Percentiles rank a stretch among this genome's conserved stretches.
These are phyloP conservation scores for Chionomys nivalis DNA, from an alignment of 2,113 vertebrate species.

Conservation along the genomic window DNA sequence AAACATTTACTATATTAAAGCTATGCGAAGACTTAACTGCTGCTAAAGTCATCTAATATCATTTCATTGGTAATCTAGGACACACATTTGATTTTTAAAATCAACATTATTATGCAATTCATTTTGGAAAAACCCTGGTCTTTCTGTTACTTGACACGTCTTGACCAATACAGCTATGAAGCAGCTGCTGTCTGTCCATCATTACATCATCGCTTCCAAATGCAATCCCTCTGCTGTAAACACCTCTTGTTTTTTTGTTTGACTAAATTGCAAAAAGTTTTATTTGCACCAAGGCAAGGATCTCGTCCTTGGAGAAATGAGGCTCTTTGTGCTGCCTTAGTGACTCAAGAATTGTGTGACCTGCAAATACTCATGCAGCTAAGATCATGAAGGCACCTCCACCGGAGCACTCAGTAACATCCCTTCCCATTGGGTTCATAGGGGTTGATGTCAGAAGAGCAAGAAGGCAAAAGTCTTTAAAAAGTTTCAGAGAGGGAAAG, in stretches of 20 bases:
- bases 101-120: slow-evolving; percentile 25
- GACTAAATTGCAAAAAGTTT: slow-evolving; percentile 37
- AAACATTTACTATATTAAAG: slow-evolving; percentile 54
- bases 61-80: slow-evolving; percentile 41
- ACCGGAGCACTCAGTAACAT: not conserved
- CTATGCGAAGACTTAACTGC: not conserved
- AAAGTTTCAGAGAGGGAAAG: not conserved
- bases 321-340: slow-evolving; percentile 8
- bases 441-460: not conserved
- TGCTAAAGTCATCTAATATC: not conserved
- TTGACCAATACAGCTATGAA: not conserved
- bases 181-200: not conserved
- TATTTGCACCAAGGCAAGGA: not conserved
- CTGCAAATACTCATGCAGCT: not conserved
- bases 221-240: not conserved
- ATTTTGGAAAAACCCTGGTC: not conserved
- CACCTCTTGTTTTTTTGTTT: slow-evolving; percentile 37
- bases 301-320: not conserved
- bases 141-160: not conserved
- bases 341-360: not conserved
- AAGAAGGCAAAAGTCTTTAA: not conserved
- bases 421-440: not conserved
- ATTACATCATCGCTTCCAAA: not conserved
- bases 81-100: not conserved
- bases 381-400: not conserved